A percentile compares a stretch with the other conserved stretches of the same genome.
These are phyloP conservation scores for Amyelois transitella DNA, from an alignment of 1,140 invertebrate species.

Conservation along the genomic window DNA sequence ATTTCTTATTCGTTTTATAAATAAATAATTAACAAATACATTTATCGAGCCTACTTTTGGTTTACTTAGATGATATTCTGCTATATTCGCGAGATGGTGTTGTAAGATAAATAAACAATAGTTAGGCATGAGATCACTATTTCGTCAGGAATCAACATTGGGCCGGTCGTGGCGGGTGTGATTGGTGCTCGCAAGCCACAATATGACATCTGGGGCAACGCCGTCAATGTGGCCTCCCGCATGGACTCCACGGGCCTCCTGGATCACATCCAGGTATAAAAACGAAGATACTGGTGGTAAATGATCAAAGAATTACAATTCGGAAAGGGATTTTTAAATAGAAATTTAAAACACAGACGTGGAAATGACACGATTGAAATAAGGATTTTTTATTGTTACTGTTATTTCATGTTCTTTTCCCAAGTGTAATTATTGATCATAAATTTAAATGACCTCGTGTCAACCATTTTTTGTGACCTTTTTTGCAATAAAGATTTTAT, in stretches of 20 bases:
- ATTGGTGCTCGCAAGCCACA: slow-evolving; percentile 94
- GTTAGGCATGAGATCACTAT: slow-evolving; percentile 3
- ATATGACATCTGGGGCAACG: slow-evolving; percentile 95
- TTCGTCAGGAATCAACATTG: slow-evolving; percentile 90
- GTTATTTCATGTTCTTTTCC: too few species aligned
- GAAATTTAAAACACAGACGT: too few species aligned
- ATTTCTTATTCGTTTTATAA: neutral
- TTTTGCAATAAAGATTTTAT: too few species aligned
- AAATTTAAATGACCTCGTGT: too few species aligned
- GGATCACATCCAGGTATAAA: slow-evolving; percentile 85
- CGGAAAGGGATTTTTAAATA: too few species aligned
- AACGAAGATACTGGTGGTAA: slow-evolving; percentile 2
- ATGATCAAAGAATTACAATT: neutral
- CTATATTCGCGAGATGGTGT: neutral
- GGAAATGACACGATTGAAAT: too few species aligned
- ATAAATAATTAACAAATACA: neutral
- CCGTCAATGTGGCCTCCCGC: slow-evolving; percentile 93
- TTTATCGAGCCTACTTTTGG: neutral
- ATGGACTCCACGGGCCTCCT: slow-evolving; percentile 91
- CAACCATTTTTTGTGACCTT: too few species aligned
- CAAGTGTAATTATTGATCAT: too few species aligned
- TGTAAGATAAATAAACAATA: neutral
- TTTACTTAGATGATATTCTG: neutral
- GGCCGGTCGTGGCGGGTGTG: slow-evolving; percentile 95
- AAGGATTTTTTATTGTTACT: too few species aligned